A percentile compares a stretch with the other conserved stretches of the same genome.
Evolutionary conservation across 2,888 invertebrate genomes (phyloP).

Genomic region (Tipula helvola): DNA sequence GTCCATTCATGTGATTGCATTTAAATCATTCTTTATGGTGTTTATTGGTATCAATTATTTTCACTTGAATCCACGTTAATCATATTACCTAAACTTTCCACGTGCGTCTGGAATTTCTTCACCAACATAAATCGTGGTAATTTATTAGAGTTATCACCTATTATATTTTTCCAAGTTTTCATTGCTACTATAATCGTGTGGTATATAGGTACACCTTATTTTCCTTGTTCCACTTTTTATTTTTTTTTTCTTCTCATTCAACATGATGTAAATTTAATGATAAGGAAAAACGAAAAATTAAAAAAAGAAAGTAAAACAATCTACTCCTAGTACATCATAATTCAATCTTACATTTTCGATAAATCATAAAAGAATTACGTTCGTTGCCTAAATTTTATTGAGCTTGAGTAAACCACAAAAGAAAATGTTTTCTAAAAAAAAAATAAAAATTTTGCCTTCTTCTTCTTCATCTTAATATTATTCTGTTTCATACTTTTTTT

Average conservation of each 20-base stretch:
- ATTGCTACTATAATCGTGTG: not conserved
- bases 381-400: not conserved
- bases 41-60: not conserved
- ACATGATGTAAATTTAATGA: slow-evolving; percentile 4
- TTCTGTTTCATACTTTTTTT: not conserved
- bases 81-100: not conserved
- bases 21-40: not conserved
- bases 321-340: not conserved
- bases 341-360: not conserved
- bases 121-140: not conserved
- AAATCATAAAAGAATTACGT: not conserved
- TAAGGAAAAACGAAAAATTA: not conserved
- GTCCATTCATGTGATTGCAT: not conserved
- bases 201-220: not conserved
- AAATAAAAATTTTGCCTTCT: not conserved
- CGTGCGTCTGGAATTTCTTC: not conserved
- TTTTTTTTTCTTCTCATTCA: not conserved
- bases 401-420: not conserved
- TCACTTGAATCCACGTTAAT: not conserved
- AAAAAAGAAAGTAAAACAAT: not conserved
- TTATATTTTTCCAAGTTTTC: not conserved
- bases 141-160: not conserved
- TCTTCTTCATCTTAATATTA: not conserved
- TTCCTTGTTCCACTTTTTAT: not conserved
- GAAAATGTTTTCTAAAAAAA: not conserved